These are phyloP conservation scores for Kryptopterus vitreolus DNA, from an alignment of 2,797 vertebrate genomes.

Conservation along the genomic window DNA sequence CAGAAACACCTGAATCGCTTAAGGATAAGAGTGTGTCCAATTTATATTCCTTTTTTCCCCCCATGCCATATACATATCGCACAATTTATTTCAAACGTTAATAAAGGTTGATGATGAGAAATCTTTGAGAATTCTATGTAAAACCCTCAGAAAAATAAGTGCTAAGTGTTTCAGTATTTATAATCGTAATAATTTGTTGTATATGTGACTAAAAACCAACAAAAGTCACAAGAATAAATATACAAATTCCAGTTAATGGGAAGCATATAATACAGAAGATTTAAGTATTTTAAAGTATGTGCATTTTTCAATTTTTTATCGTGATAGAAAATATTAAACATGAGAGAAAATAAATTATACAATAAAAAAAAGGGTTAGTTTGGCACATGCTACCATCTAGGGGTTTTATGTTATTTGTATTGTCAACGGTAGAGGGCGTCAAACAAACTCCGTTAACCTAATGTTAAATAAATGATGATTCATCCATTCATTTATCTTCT, in stretches of 20 bases:
- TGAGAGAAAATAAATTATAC: not conserved
- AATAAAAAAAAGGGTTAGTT: not conserved
- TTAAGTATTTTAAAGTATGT: not conserved
- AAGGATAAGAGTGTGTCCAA: not conserved
- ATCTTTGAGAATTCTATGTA: not conserved
- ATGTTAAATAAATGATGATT: too few species aligned
- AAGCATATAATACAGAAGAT: not conserved
- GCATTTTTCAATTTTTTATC: not conserved
- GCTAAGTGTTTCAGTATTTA: not conserved
- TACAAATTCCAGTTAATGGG: not conserved
- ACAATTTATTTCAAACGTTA: not conserved
- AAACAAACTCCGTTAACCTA: too few species aligned
- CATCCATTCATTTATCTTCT: too few species aligned
- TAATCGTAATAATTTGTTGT: not conserved
- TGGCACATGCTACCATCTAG: conserved; percentile 18
- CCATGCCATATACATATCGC: not conserved
- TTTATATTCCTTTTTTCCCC: not conserved
- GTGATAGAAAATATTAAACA: not conserved
- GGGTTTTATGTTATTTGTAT: too few species aligned
- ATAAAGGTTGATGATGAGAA: not conserved
- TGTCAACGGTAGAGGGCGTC: not conserved
- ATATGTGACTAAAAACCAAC: not conserved
- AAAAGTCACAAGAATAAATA: not conserved
- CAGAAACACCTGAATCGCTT: not conserved
- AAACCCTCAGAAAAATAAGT: not conserved